Evolutionary conservation across 1,140 invertebrate genomes (phyloP).

Genomic region (Pogonus chalceus): DNA sequence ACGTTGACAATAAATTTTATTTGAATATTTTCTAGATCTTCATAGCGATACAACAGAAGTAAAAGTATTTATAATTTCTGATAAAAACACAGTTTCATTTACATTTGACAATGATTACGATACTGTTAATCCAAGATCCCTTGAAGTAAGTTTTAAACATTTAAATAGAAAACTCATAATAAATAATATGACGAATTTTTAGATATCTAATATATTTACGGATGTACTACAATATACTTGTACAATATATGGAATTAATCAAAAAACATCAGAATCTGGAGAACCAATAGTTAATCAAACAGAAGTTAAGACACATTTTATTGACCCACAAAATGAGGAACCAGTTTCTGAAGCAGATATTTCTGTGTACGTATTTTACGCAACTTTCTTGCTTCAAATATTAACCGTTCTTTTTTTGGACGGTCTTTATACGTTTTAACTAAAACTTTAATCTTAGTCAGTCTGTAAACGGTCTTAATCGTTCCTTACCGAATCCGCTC

Average conservation of each 20-base stretch:
- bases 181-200: conserved; percentile 11
- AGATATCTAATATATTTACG: conserved; percentile 38
- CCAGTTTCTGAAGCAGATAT: conserved; percentile 36
- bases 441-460: no score
- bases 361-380: conserved; percentile 9
- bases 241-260: conserved; percentile 41
- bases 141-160: conserved; percentile 8
- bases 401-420: no score
- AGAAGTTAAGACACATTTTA: conserved; percentile 41
- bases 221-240: conserved; percentile 37
- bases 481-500: no score
- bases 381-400: no score
- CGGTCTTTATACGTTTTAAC: no score
- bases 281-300: conserved; percentile 30
- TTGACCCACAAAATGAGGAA: conserved; percentile 31
- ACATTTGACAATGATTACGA: conserved; percentile 39
- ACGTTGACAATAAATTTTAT: conserved; percentile 29
- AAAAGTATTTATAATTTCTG: conserved; percentile 41
- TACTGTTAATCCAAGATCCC: no score
- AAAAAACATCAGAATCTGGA: conserved; percentile 26
- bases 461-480: no score
- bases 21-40: conserved; percentile 23
- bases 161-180: neutral
- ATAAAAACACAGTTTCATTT: conserved; percentile 41
- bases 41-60: conserved; percentile 34